phyloP scores from a whole-genome alignment of 2,888 invertebrate species.

The Leptura quadrifasciata region DNA sequence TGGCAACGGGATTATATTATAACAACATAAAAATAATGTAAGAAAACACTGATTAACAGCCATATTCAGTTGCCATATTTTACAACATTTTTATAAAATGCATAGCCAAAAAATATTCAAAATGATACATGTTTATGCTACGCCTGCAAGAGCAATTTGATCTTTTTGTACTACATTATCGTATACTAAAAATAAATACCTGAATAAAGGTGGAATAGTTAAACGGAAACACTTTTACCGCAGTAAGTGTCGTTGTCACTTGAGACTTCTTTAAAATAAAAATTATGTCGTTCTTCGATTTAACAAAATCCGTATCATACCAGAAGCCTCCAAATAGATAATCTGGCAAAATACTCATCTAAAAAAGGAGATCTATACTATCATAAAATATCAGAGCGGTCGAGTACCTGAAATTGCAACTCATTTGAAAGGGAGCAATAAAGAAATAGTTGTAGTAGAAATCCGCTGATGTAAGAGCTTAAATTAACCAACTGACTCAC shows the following conservation, averaged over 20 bases:
- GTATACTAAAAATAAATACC: constrained; percentile 21
- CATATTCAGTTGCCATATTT: no score
- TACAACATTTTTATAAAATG: no score
- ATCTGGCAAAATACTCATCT: constrained; percentile 26
- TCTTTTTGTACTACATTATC: no score
- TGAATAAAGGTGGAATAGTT: constrained; percentile 40
- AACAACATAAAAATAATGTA: no score
- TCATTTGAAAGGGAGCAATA: constrained; percentile 21
- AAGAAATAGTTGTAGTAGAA: constrained; percentile 47
- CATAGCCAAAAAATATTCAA: no score
- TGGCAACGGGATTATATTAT: no score
- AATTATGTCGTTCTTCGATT: constrained; percentile 26
- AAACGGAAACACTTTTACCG: constrained; percentile 30
- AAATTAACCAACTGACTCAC: constrained; percentile 44
- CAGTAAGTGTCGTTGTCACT: constrained; percentile 33
- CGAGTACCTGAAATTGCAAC: constrained; percentile 4
- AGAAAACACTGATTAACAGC: no score
- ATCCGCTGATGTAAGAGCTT: constrained; percentile 47
- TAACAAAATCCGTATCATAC: constrained; percentile 31
- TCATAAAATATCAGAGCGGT: not conserved
- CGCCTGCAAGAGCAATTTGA: no score
- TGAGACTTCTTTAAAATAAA: constrained; percentile 35
- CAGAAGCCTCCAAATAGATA: constrained; percentile 33
- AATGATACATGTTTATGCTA: no score
- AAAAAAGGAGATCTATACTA: constrained; percentile 1